Conservation (phyloP, 1,140 invertebrate species). For the Hylyphantes graminicola region DNA sequence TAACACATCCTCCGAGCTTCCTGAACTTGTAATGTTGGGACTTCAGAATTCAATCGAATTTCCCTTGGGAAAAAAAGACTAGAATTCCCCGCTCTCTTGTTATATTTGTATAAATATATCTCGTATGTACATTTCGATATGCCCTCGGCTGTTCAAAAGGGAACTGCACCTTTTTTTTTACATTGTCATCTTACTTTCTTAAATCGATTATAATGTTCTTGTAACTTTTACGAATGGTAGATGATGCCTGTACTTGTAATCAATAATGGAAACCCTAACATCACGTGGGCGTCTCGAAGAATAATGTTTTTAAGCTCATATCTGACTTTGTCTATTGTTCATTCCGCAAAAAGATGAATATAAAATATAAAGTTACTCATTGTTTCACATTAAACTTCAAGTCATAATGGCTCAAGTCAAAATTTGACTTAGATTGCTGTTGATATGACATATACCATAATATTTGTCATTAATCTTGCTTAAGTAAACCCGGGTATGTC, state of each 20-base stretch:
- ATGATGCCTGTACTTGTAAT: constrained; percentile 27
- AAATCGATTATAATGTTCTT: constrained; percentile 31
- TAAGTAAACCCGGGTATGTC: too few species aligned
- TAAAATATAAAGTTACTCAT: too few species aligned
- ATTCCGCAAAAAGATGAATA: too few species aligned
- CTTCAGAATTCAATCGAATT: constrained; percentile 47
- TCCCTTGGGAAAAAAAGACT: constrained; percentile 7
- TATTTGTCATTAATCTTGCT: too few species aligned
- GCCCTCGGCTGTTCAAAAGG: constrained; percentile 31
- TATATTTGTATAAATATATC: background rate
- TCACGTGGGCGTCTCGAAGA: background rate
- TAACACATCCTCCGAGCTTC: background rate
- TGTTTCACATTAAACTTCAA: too few species aligned
- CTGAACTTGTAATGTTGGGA: background rate
- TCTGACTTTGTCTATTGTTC: too few species aligned
- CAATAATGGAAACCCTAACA: constrained; percentile 2
- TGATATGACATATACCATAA: too few species aligned
- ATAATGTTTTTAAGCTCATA: too few species aligned
- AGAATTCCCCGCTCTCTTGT: constrained; percentile 10
- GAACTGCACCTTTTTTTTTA: constrained; percentile 7
- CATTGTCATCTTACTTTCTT: constrained; percentile 8
- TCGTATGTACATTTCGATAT: constrained; percentile 7
- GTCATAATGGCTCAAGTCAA: too few species aligned
- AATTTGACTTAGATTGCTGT: too few species aligned
- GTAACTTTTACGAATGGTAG: constrained; percentile 8